Evolutionary conservation across 2,113 vertebrate genomes (phyloP).

Genomic region (Stigmatopora nigra): DNA sequence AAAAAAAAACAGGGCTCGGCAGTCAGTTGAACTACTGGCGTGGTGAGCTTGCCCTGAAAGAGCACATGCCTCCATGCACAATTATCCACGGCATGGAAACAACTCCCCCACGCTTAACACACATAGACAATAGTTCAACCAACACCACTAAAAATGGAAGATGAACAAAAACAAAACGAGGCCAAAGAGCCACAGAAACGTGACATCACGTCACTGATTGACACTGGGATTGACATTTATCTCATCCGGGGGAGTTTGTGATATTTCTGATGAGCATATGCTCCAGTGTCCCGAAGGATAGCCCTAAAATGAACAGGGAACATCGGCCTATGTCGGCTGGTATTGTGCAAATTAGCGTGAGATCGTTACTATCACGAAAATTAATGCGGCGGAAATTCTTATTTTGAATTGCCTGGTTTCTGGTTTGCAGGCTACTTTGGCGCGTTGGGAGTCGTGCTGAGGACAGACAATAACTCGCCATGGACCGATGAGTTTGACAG

Average conservation of each 20-base stretch:
- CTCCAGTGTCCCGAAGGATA: constrained; percentile 23
- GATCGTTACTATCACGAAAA: constrained; percentile 31
- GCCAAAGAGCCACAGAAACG: constrained; percentile 21
- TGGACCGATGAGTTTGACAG: constrained; percentile 92
- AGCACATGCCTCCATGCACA: constrained; percentile 59
- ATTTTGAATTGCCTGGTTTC: constrained; percentile 11
- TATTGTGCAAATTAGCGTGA: constrained; percentile 20
- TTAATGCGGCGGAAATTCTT: constrained; percentile 21
- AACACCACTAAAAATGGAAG: constrained; percentile 58
- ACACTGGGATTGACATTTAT: constrained; percentile 13
- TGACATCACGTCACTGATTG: constrained; percentile 27
- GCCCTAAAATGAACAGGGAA: constrained; percentile 22
- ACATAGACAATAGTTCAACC: constrained; percentile 51
- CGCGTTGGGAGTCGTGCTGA: constrained; percentile 80
- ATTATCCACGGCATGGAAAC: constrained; percentile 60
- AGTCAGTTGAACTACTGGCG: constrained; percentile 51
- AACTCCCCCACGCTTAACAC: constrained; percentile 32
- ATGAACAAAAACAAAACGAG: constrained; percentile 33
- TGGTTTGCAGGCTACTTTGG: constrained; percentile 75
- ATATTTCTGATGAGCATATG: constrained; percentile 31
- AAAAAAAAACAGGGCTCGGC: constrained; percentile 7
- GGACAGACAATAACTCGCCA: constrained; percentile 72
- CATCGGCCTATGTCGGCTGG: constrained; percentile 20
- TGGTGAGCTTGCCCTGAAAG: constrained; percentile 59
- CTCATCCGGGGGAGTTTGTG: constrained; percentile 42